Conservation (phyloP, 2,113 vertebrate genomes). For the Boulengerochromis microlepis region DNA sequence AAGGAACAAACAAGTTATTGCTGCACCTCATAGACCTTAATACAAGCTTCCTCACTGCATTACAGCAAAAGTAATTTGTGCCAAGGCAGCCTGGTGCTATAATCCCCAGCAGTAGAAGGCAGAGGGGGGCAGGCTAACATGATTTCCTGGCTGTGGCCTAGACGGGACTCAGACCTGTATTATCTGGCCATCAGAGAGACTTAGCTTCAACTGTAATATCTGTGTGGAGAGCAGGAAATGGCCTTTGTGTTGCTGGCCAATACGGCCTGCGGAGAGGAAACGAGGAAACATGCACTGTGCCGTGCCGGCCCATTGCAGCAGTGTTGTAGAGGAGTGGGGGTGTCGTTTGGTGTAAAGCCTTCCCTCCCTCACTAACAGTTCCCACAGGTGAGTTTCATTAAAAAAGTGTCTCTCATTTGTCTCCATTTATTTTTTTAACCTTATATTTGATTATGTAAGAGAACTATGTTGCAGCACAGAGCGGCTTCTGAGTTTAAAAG, state of each 20-base stretch:
- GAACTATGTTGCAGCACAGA: slow-evolving; percentile 55
- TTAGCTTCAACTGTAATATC: slow-evolving; percentile 41
- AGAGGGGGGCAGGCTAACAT: slow-evolving; percentile 2
- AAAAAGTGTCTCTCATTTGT: neutral
- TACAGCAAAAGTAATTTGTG: slow-evolving; percentile 14
- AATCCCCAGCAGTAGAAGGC: slow-evolving; percentile 35
- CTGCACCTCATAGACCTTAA: neutral
- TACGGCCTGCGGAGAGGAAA: slow-evolving; percentile 39
- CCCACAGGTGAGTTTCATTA: neutral
- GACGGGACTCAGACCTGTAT: slow-evolving; percentile 14
- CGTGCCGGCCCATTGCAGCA: slow-evolving; percentile 1
- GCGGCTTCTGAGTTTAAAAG: slow-evolving; percentile 74
- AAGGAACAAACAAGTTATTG: neutral
- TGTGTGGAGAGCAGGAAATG: slow-evolving; percentile 52
- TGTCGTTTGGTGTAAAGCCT: neutral
- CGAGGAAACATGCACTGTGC: slow-evolving; percentile 20
- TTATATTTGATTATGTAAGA: slow-evolving; percentile 59
- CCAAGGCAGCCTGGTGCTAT: slow-evolving; percentile 15
- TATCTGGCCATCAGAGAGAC: slow-evolving; percentile 53
- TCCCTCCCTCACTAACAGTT: neutral
- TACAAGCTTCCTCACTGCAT: neutral
- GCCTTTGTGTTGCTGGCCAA: slow-evolving; percentile 38
- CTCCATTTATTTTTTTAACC: neutral
- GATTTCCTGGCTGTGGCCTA: slow-evolving; percentile 49
- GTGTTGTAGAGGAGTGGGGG: neutral